A percentile compares a stretch with the other conserved stretches of the same genome.
Conservation (phyloP, 2,888 invertebrate genomes). For the Drosophila meridiana region DNA sequence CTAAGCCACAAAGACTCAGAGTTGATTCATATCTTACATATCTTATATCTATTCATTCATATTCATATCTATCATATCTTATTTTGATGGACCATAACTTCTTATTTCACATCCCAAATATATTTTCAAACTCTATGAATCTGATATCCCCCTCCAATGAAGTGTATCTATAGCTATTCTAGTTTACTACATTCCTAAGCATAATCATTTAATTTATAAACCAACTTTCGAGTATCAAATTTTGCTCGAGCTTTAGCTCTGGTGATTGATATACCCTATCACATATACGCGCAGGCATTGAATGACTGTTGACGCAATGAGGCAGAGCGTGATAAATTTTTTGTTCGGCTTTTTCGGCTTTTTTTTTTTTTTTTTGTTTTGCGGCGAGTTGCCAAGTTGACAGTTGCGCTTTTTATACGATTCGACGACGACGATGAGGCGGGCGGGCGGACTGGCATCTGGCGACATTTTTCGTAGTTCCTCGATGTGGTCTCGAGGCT, state of each 20-base stretch:
- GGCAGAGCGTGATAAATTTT: slow-evolving; percentile 44
- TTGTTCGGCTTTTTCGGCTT: slow-evolving; percentile 6
- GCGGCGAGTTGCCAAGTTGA: slow-evolving; percentile 68
- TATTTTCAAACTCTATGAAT: background rate
- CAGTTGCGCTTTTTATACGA: slow-evolving; percentile 55
- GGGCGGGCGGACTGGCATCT: slow-evolving; percentile 25
- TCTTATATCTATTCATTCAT: too few species aligned
- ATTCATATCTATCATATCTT: too few species aligned
- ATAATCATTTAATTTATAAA: background rate
- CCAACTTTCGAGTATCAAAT: background rate
- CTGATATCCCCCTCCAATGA: background rate
- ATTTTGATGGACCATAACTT: background rate
- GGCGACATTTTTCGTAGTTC: slow-evolving; percentile 45
- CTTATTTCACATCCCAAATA: background rate
- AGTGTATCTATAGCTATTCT: too few species aligned
- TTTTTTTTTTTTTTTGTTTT: slow-evolving; percentile 36
- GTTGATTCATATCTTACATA: too few species aligned
- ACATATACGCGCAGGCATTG: slow-evolving; percentile 15
- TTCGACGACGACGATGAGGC: background rate
- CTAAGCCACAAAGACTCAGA: too few species aligned
- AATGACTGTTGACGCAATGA: slow-evolving; percentile 55
- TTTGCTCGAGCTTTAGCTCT: background rate
- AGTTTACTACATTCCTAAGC: background rate
- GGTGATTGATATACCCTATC: slow-evolving; percentile 38
- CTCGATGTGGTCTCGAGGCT: slow-evolving; percentile 27